A percentile compares a stretch with the other conserved stretches of the same genome.
These are phyloP conservation scores for Burhinus oedicnemus DNA, from an alignment of 2,113 vertebrate species.

Conservation along the genomic window DNA sequence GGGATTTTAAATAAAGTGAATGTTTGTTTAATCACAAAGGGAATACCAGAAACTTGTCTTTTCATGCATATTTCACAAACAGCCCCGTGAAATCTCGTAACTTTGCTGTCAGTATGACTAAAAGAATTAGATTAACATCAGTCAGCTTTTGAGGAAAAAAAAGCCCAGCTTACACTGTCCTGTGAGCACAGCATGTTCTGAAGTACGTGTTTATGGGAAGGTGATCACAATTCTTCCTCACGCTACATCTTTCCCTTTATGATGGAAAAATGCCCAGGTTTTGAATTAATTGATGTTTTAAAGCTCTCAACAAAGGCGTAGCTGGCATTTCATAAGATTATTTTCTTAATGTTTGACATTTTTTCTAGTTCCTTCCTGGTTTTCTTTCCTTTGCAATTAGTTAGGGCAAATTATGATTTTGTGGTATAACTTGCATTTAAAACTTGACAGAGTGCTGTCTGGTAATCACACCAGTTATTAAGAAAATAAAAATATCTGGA, in stretches of 20 bases:
- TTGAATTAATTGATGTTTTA: neutral
- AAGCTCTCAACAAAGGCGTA: neutral
- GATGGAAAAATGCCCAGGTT: neutral
- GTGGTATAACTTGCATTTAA: neutral
- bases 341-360: neutral
- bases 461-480: neutral
- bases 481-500: neutral
- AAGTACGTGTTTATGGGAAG: neutral
- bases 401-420: neutral
- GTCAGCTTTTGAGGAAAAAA: neutral
- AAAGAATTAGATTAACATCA: neutral
- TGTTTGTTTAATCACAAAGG: neutral
- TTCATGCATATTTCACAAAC: neutral
- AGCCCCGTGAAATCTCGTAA: neutral
- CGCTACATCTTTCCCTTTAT: fast-evolving
- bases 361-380: neutral
- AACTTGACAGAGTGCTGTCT: neutral
- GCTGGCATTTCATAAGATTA: neutral
- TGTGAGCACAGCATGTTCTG: neutral
- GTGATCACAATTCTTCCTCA: neutral
- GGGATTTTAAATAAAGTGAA: neutral
- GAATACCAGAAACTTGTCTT: neutral
- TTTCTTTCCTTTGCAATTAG: neutral
- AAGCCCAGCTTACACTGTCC: neutral
- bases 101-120: neutral